These are phyloP conservation scores for Spheniscus humboldti DNA, from an alignment of 2,797 vertebrate species.

Conservation along the genomic window DNA sequence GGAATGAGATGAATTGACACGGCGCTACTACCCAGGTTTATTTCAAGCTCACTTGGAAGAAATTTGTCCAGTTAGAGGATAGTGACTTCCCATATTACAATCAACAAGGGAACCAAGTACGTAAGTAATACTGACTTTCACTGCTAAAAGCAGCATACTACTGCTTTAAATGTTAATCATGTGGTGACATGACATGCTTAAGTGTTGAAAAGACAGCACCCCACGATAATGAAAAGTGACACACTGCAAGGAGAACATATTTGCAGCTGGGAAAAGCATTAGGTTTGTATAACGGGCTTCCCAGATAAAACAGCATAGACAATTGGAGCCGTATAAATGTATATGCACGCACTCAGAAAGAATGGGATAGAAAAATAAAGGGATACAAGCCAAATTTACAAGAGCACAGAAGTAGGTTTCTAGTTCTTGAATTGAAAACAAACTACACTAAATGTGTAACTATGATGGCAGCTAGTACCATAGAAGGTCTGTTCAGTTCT, in stretches of 20 bases:
- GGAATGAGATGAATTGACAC: neutral
- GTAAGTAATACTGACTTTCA: neutral
- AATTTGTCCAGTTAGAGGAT: conserved; percentile 17
- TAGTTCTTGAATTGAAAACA: neutral
- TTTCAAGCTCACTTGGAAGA: neutral
- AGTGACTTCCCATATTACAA: conserved; percentile 6
- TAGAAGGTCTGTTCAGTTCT: neutral
- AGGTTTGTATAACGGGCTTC: neutral
- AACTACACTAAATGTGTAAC: neutral
- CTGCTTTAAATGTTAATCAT: conserved; percentile 13
- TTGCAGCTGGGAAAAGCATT: conserved; percentile 16
- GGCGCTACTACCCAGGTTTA: neutral
- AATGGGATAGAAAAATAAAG: neutral
- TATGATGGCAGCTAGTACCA: neutral
- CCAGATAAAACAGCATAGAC: conserved; percentile 32
- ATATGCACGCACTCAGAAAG: neutral
- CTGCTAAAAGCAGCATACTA: neutral
- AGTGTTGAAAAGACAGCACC: conserved; percentile 21
- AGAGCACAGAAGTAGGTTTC: neutral
- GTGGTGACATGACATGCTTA: neutral
- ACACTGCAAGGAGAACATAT: neutral
- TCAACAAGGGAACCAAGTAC: neutral
- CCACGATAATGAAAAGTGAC: conserved; percentile 5
- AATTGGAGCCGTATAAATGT: neutral
- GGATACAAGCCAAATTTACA: neutral